Percentiles rank a stretch among this genome's conserved stretches.
Conservation (phyloP, 2,113 vertebrate genomes). For the Aegotheles bennettii region DNA sequence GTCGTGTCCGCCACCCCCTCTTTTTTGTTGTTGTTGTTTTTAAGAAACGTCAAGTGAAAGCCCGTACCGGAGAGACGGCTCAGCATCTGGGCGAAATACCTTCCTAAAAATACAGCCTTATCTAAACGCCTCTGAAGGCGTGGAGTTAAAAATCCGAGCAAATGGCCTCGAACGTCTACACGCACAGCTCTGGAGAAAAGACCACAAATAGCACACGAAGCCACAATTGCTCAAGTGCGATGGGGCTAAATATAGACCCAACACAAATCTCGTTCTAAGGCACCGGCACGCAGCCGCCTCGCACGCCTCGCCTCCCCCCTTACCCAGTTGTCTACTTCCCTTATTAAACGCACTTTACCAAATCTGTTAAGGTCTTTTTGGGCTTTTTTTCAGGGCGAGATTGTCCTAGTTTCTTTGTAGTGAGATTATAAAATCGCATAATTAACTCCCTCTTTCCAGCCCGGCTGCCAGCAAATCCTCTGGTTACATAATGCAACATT, state of each 20-base stretch:
- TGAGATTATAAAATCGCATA: conserved; percentile 76
- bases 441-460: conserved; percentile 62
- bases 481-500: conserved; percentile 83
- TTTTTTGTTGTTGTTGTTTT: background rate
- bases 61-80: conserved; percentile 6
- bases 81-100: conserved; percentile 36
- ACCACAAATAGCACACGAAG: conserved; percentile 76
- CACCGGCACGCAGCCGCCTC: conserved; percentile 52
- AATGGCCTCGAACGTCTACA: conserved; percentile 68
- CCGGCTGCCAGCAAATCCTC: conserved; percentile 71
- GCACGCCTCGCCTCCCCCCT: conserved; percentile 27
- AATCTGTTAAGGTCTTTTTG: conserved; percentile 1
- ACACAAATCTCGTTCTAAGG: conserved; percentile 62
- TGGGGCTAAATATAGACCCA: conserved; percentile 72
- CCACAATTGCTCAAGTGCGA: conserved; percentile 71
- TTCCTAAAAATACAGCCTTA: conserved; percentile 71
- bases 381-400: background rate
- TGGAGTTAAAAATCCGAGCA: conserved; percentile 68
- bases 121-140: conserved; percentile 68
- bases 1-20: no score
- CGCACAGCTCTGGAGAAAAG: conserved; percentile 65
- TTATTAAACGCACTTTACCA: background rate
- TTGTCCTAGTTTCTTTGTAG: conserved; percentile 79
- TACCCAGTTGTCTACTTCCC: conserved; percentile 55
- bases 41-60: conserved; percentile 11